Conservation (phyloP, 2,888 invertebrate species). For the Zaprionus lineosus region DNA sequence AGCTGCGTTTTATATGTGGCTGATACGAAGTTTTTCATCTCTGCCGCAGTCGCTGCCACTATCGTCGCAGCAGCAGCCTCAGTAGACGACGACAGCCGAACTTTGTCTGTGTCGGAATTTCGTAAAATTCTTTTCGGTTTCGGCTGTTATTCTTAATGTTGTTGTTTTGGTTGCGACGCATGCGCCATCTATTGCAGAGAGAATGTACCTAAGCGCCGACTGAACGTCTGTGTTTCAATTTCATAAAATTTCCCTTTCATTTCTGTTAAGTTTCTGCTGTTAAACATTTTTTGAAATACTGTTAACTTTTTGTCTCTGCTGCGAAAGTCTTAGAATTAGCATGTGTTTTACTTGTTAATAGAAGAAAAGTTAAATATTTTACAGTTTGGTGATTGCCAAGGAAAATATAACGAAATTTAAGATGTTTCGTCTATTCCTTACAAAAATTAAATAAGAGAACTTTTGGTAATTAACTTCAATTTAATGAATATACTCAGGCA, state of each 20-base stretch:
- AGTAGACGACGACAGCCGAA: slow-evolving; percentile 9
- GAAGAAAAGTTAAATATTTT: too few species aligned
- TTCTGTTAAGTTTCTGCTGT: too few species aligned
- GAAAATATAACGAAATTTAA: too few species aligned
- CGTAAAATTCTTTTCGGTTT: slow-evolving; percentile 2
- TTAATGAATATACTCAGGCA: too few species aligned
- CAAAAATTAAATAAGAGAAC: too few species aligned
- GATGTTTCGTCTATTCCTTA: too few species aligned
- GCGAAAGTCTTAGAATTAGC: too few species aligned
- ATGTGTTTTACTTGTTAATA: too few species aligned
- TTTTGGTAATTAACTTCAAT: too few species aligned
- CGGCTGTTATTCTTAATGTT: slow-evolving; percentile 10
- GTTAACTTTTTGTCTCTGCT: too few species aligned
- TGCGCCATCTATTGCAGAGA: slow-evolving; percentile 34
- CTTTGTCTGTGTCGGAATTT: slow-evolving; percentile 47
- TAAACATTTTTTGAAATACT: slow-evolving; percentile 14
- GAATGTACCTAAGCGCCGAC: slow-evolving; percentile 15
- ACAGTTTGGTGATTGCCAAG: too few species aligned
- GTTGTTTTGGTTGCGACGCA: slow-evolving; percentile 27
- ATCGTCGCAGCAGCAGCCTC: slow-evolving; percentile 1
- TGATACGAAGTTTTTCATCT: slow-evolving; percentile 20
- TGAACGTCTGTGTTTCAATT: slow-evolving; percentile 23
- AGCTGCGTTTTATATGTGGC: slow-evolving; percentile 66
- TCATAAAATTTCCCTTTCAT: slow-evolving; percentile 6
- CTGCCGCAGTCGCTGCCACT: slow-evolving; percentile 15